Base-by-base conservation (phyloP, 2,113 vertebrate species). In the Variabilichromis moorii region DNA sequence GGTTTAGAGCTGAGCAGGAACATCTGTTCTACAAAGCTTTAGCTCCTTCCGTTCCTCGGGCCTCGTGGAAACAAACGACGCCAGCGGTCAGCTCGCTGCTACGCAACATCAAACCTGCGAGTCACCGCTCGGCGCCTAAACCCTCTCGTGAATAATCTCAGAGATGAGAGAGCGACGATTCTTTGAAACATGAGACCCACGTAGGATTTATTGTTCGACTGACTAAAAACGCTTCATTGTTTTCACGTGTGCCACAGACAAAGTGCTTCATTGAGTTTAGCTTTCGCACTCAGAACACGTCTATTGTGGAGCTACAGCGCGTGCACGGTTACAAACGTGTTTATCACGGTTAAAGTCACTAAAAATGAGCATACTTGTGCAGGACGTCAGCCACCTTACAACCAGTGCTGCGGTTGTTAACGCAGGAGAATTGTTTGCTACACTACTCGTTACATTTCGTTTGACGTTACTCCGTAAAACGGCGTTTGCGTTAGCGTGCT, bases 21-120 rank as follows among this genome's bases (percentile, higher is more conserved):
- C 95, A 96, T 95, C 96, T 96, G 96, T 90, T 92, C 80, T 82
- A 88, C 94, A 95, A 95, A 96, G 92, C 90, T 84, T 87, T 83
- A 16, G 79, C 88, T 85, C 71, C 79, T 93, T 92, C 92, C 87
- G 61, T 51, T 91, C 89, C 90, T 90, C 45, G 4, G 88, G 89
- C 88, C 85, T 88, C 61, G 11, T 83, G 90, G 86, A 93, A 91
- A 86, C 90, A 94, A 90, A 63, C 51, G 55, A 19, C 35, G 68
- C 68, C 82, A n/a, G 86, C 7, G 26, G 51, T 76, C 42, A 47
- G 35, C 50, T 80, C 19, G 10, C 85, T 73, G 55, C 85, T 68
- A 82, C 82, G 42, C 63, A 50, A 19, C 13, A 84, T 47, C 54
- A 57, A 86, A 90, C 87, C 88, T 78, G 19, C 21, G 9, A 80